A percentile compares a stretch with the other conserved stretches of the same genome.
phyloP scores from a whole-genome alignment of 2,113 vertebrate genomes.

The Poeciliopsis occidentalis region DNA sequence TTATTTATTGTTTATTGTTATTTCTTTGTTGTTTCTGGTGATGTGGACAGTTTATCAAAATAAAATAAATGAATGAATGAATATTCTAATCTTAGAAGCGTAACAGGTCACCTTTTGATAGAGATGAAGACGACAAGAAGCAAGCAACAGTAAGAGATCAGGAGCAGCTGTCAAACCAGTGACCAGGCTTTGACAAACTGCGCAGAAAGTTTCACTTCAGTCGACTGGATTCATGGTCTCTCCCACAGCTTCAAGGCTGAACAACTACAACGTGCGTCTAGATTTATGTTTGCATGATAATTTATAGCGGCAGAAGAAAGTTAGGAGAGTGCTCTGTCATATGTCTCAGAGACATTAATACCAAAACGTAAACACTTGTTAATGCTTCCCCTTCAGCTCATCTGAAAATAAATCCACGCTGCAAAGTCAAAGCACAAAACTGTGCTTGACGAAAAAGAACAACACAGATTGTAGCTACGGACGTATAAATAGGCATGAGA shows the following conservation, averaged over 20 bases:
- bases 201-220: background rate
- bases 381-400: too few relatives aligned
- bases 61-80: too few relatives aligned
- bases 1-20: too few relatives aligned
- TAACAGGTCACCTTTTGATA: too few relatives aligned
- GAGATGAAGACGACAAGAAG: too few relatives aligned
- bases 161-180: too few relatives aligned
- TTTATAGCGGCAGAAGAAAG: background rate
- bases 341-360: background rate
- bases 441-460: too few relatives aligned
- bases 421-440: constrained; percentile 5
- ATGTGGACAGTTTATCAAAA: too few relatives aligned
- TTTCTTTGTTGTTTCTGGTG: too few relatives aligned
- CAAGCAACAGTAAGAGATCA: too few relatives aligned
- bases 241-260: background rate
- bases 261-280: background rate
- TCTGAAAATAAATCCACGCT: background rate
- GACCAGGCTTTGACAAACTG: background rate
- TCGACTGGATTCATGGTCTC: background rate
- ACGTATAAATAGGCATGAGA: constrained; percentile 5
- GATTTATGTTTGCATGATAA: background rate
- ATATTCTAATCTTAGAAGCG: too few relatives aligned
- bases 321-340: too few relatives aligned
- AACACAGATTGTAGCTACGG: background rate
- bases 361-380: background rate